Evolutionary conservation across 2,888 invertebrate genomes (phyloP).

Genomic region (Cerceris rybyensis): DNA sequence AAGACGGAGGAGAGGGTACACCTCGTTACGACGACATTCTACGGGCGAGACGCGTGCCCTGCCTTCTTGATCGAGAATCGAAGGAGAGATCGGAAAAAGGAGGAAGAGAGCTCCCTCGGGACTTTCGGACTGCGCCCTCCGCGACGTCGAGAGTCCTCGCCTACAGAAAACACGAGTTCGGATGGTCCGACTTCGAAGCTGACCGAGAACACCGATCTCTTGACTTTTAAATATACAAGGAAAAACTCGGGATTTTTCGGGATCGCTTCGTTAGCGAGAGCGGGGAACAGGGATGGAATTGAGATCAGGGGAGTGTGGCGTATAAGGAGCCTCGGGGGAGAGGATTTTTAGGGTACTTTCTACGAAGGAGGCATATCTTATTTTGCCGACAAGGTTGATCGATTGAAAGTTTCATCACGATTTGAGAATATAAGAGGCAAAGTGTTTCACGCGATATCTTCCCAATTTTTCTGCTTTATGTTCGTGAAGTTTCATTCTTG

Average conservation of each 20-base stretch:
- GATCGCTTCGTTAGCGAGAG: not conserved
- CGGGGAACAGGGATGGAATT: not conserved
- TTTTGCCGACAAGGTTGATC: not conserved
- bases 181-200: conserved; percentile 9
- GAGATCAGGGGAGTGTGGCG: not conserved
- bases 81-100: conserved; percentile 56
- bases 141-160: conserved; percentile 26
- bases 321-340: not conserved
- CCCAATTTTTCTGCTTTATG: not conserved
- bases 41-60: conserved; percentile 81
- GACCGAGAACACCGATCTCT: conserved; percentile 18
- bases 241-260: conserved; percentile 44
- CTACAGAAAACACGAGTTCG: conserved; percentile 59
- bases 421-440: too few species aligned
- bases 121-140: conserved; percentile 54
- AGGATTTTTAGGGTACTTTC: not conserved
- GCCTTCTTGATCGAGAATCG: conserved; percentile 80
- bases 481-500: not conserved
- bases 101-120: conserved; percentile 61
- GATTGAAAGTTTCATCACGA: not conserved
- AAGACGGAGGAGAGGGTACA: conserved; percentile 65
- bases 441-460: not conserved
- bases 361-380: not conserved
- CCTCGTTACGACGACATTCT: conserved; percentile 82
- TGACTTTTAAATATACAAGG: conserved; percentile 28